These are phyloP conservation scores for Protonibea diacanthus DNA, from an alignment of 2,797 vertebrate genomes.

Conservation along the genomic window DNA sequence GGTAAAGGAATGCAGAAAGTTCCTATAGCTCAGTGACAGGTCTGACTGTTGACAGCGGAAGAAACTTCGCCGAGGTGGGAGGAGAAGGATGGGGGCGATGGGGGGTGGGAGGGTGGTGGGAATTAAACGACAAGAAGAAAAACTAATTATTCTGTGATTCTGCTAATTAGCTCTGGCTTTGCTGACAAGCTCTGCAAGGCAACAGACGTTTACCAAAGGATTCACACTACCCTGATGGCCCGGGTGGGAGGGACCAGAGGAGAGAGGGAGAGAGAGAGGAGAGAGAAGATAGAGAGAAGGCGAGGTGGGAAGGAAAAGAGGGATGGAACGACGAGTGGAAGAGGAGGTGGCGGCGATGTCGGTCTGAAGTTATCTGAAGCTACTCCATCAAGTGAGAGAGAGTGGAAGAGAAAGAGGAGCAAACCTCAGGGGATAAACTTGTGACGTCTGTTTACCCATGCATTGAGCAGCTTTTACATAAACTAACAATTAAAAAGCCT, in stretches of 20 bases:
- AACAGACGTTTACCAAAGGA: conserved; percentile 77
- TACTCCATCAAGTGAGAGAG: conserved; percentile 50
- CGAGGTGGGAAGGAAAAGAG: conserved; percentile 10
- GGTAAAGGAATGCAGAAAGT: conserved; percentile 17
- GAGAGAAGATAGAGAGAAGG: conserved; percentile 9
- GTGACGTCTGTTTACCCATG: conserved; percentile 71
- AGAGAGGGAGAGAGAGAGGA: conserved; percentile 1
- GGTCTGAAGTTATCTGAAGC: conserved; percentile 63
- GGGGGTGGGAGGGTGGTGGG: conserved; percentile 50
- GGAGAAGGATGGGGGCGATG: conserved; percentile 61
- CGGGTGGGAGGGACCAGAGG: conserved; percentile 54
- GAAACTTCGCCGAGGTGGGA: conserved; percentile 51
- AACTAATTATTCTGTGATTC: conserved; percentile 88
- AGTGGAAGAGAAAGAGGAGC: conserved; percentile 17
- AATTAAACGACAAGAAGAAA: conserved; percentile 83
- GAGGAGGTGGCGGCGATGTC: conserved; percentile 37
- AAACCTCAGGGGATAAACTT: conserved; percentile 46
- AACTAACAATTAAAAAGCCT: conserved; percentile 77
- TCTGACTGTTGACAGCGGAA: conserved; percentile 68
- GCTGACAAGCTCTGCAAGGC: conserved; percentile 77
- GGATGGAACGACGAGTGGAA: conserved; percentile 14
- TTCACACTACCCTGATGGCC: conserved; percentile 64
- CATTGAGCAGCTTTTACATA: conserved; percentile 70
- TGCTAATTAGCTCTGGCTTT: conserved; percentile 84
- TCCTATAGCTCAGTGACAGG: conserved; percentile 39